Base-by-base conservation (phyloP, 2,113 vertebrate species). In the Gallinago paraguaiae region DNA sequence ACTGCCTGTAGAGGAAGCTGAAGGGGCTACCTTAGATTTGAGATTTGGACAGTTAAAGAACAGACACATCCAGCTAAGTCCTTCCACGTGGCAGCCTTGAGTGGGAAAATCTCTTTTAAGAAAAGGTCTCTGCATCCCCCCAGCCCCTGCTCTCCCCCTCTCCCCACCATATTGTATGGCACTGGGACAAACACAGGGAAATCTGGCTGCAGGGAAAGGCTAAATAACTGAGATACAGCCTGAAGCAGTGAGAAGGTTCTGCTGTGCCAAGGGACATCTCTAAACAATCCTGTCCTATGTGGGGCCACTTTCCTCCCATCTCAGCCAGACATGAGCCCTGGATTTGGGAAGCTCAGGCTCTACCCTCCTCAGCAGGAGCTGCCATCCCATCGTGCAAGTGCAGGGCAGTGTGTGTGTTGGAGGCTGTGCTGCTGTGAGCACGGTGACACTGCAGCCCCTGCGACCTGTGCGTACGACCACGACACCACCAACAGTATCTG, bases 301-400 rank as follows among this genome's bases (percentile, higher is more conserved):
- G n/a, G 54, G 10, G 23, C 54, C 56, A 1, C 37, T 6, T 54
- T 4, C 6, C 37, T 23, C 48, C 19, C 31, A 13, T 3, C 2
- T 0, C 88, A 89, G 85, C 17, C 75, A 35, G n/a, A 17, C 53
- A 31, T 24, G n/a, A 74, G 27, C 31, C 41, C 82, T 28, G 43
- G 31, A 5, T 11, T 87, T 0, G 11, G 90, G 85, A 50, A 59
- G 60, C 37, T 72, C 68, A 28, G 45, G 67, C 50, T 77, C 46
- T 13, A 3, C 65, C 6, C 43, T 23, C 12, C 71, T 3, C 1
- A 22, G 63, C 31, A 53, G 82, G 65, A 84, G 67, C 82, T 92
- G 70, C 69, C 39, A 28, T 2, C 7, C 70, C 61, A 1, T 13
- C 0, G 0, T 0, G 6, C 0, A 1, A 2, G 37, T 7, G 69